A percentile compares a stretch with the other conserved stretches of the same genome.
These are phyloP conservation scores for Megaustenia siamemsis DNA, from an alignment of 2,888 invertebrate species.

Conservation along the genomic window DNA sequence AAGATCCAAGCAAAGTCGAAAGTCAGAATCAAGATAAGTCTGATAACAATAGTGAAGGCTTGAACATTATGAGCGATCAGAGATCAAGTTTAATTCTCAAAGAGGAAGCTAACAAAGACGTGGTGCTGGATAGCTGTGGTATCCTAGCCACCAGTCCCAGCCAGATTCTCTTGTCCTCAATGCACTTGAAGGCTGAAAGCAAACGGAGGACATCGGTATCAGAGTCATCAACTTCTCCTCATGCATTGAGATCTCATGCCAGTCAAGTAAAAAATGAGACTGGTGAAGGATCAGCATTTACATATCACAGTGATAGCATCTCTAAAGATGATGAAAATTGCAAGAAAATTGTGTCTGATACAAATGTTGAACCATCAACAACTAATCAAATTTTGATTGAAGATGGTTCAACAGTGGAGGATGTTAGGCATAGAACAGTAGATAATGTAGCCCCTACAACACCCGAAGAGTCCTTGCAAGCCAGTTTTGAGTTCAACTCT, in stretches of 20 bases:
- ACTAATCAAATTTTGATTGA: neutral
- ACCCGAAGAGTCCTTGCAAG: neutral
- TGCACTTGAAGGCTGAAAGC: conserved; percentile 52
- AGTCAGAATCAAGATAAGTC: neutral
- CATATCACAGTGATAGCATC: neutral
- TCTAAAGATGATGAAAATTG: neutral
- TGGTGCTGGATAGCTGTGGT: conserved; percentile 79
- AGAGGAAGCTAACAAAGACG: conserved; percentile 66
- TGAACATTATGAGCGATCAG: conserved; percentile 6
- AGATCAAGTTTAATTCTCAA: conserved; percentile 12
- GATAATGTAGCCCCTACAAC: neutral
- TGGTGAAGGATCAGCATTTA: neutral
- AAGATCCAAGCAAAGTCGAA: neutral
- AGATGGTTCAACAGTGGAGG: neutral
- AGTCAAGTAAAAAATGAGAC: neutral
- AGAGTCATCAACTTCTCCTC: conserved; percentile 35
- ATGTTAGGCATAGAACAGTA: neutral
- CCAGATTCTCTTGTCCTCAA: conserved; percentile 62
- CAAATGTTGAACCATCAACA: no score
- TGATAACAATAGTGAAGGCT: conserved; percentile 35
- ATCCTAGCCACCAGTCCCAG: conserved; percentile 77
- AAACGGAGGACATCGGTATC: conserved; percentile 22
- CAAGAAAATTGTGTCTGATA: neutral
- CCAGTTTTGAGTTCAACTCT: neutral
- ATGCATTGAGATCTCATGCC: neutral